Evolutionary conservation across 1,140 invertebrate genomes (phyloP).

Genomic region (Papilio polytes): DNA sequence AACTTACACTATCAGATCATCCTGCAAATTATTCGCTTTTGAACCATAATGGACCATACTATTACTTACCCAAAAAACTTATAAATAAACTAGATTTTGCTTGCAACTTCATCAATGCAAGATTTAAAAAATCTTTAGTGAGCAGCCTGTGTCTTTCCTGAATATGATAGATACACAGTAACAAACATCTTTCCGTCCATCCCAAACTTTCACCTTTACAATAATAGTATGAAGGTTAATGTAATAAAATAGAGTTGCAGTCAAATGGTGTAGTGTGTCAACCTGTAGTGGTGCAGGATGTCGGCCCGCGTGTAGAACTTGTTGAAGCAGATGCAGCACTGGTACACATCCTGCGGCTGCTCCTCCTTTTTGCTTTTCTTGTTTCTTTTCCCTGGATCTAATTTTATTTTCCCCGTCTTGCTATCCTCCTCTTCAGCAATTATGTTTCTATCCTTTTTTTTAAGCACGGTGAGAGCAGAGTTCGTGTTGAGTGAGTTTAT

Average conservation of each 20-base stretch:
- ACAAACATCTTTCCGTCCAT: no score
- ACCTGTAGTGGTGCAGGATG: conserved; percentile 79
- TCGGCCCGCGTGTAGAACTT: conserved; percentile 56
- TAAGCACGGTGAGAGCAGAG: conserved; percentile 40
- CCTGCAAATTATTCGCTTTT: no score
- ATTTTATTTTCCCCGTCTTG: conserved; percentile 46
- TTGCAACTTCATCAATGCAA: no score
- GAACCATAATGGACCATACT: no score
- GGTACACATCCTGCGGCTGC: conserved; percentile 44
- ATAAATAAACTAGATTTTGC: no score
- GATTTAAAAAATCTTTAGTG: no score
- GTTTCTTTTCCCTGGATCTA: conserved; percentile 42
- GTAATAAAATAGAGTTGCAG: background rate
- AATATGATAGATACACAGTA: no score
- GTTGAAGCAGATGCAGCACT: conserved; percentile 77
- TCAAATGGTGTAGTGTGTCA: conserved; percentile 44
- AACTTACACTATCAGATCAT: no score
- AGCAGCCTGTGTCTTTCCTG: no score
- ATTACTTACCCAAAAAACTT: no score
- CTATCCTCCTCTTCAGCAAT: conserved; percentile 43
- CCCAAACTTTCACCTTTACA: no score
- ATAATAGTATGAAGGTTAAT: no score
- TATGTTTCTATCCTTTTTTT: conserved; percentile 19
- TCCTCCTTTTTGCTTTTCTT: conserved; percentile 41
- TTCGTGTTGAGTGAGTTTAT: conserved; percentile 47